phyloP scores from a whole-genome alignment of 2,888 invertebrate species.

The Timandra comae region DNA sequence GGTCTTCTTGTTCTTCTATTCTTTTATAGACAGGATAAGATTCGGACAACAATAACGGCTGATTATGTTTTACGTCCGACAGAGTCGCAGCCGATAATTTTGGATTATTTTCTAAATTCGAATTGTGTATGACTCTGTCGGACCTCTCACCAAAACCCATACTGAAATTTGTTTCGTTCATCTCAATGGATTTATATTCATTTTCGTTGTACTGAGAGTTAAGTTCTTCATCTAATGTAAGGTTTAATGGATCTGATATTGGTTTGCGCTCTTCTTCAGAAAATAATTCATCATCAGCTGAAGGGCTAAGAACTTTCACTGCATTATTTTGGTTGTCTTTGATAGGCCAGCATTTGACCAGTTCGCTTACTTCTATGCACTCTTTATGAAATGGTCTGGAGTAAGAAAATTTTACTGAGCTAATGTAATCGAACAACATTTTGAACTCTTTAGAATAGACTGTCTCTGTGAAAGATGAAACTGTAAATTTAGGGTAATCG shows the following conservation, averaged over 20 bases:
- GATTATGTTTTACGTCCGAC: conserved; percentile 76
- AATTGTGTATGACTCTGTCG: conserved; percentile 75
- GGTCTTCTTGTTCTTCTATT: conserved; percentile 17
- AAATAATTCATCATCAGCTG: conserved; percentile 33
- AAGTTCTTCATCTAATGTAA: conserved; percentile 57
- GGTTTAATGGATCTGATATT: conserved; percentile 33
- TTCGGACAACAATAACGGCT: conserved; percentile 65
- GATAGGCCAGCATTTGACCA: conserved; percentile 51
- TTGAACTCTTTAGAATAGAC: conserved; percentile 51
- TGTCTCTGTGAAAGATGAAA: conserved; percentile 28
- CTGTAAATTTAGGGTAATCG: conserved; percentile 45
- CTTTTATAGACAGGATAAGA: conserved; percentile 22
- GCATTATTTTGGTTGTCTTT: conserved; percentile 17
- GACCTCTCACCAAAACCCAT: conserved; percentile 78
- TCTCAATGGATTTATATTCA: conserved; percentile 28
- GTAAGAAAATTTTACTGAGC: conserved; percentile 58
- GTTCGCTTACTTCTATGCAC: conserved; percentile 38
- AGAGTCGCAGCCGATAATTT: conserved; percentile 76
- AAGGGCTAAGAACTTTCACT: conserved; percentile 3
- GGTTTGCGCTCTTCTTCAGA: conserved; percentile 21
- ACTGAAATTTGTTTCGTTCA: conserved; percentile 59
- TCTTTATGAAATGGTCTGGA: conserved; percentile 56
- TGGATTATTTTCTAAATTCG: conserved; percentile 49
- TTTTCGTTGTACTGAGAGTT: conserved; percentile 31
- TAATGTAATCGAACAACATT: conserved; percentile 47